Percentiles rank a stretch among this genome's conserved stretches.
phyloP scores from a whole-genome alignment of 1,140 invertebrate species.

The Centruroides vittatus region DNA sequence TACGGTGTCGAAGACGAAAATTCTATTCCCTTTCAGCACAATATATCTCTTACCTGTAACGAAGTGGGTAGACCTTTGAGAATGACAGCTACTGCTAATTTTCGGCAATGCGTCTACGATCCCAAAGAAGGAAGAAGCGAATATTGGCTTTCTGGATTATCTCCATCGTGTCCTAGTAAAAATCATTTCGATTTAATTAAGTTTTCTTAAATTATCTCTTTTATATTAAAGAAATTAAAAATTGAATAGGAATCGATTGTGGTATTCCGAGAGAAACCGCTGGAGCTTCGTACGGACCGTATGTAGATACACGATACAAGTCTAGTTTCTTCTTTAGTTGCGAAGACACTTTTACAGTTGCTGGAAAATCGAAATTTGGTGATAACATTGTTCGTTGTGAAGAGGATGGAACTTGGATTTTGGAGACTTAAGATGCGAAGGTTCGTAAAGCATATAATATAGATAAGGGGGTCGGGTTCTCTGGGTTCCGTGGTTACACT shows the following conservation, averaged over 20 bases:
- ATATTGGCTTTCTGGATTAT: constrained; percentile 78
- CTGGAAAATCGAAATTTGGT: constrained; percentile 74
- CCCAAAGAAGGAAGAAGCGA: constrained; percentile 69
- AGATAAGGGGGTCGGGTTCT: no score
- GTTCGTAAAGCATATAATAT: not conserved
- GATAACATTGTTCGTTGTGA: constrained; percentile 86
- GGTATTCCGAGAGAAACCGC: constrained; percentile 72
- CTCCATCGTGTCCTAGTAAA: constrained; percentile 56
- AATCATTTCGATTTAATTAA: not conserved
- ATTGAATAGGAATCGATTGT: constrained; percentile 48
- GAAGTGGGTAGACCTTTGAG: constrained; percentile 58
- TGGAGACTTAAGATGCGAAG: constrained; percentile 90
- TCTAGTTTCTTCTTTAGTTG: constrained; percentile 92
- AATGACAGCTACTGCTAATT: constrained; percentile 60
- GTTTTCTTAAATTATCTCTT: not conserved
- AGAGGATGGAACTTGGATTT: constrained; percentile 89
- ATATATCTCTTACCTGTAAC: constrained; percentile 69
- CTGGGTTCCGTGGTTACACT: no score
- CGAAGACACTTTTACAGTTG: constrained; percentile 86
- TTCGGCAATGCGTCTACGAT: constrained; percentile 90
- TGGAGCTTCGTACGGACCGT: constrained; percentile 80
- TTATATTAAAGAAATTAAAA: not conserved
- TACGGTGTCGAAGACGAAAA: constrained; percentile 57
- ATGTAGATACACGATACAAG: constrained; percentile 68
- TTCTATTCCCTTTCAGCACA: constrained; percentile 66